Evolutionary conservation across 1,140 invertebrate genomes (phyloP), one percentile per base, ranked within the genome.

Genomic region (Heliconius hewitsoni): DNA sequence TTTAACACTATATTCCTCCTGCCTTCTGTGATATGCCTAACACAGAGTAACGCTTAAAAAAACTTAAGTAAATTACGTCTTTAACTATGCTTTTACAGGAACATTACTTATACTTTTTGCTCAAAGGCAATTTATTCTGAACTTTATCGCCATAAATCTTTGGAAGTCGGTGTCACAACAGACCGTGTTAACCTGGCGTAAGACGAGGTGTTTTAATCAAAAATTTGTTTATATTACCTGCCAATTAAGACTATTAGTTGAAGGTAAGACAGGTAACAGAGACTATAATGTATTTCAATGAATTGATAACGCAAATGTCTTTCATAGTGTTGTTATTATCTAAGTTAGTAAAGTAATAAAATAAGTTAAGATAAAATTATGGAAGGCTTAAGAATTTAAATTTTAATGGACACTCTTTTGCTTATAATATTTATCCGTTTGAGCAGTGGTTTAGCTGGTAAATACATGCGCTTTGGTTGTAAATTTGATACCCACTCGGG

Each of bases 101-200:
- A 11, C 18, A 9, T 60, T 13, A 39, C 30, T 72, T 84, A 52
- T 74, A 85, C 81, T 85, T 85, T 85, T 85, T 85, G 82, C 82
- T 42, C 74, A 19, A 77, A 78, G 81, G 82, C 78, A 85, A 85
- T 85, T 85, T 85, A 81, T 81, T 73, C 39, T 84, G 84, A 85
- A 84, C 84, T 84, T 85, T 85, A 81, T 83, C 60, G 30, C 55
- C 78, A 83, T 84, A 83, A 85, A 84, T 85, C 84, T 83, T 73
- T 81, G 79, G 80, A 81, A 79, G 74, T 77, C 30, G 50, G 76
- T 85, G 81, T 78, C 55, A 79, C 78, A 85, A 85, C 76, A 50
- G 57, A 70, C 74, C 37, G 23, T 16, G 23, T 66, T 75, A 82
- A 77, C 27, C 34, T 79, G 76, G 77, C 66, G 60, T 77, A 74